These are phyloP conservation scores for Heteractis magnifica DNA, from an alignment of 92 coral and sea anemone genomes.

Conservation along the genomic window DNA sequence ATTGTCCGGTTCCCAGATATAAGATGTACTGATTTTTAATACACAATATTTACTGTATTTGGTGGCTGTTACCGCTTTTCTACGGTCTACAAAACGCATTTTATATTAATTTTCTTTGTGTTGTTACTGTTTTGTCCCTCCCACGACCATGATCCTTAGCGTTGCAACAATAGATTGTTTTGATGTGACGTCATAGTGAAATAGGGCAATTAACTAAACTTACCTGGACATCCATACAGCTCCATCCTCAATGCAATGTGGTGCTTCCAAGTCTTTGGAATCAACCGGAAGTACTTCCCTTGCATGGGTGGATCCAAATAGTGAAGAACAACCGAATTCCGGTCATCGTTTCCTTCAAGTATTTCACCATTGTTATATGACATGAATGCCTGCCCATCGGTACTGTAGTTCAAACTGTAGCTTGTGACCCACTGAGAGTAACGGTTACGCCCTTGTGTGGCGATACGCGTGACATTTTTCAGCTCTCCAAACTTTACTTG, in stretches of 20 bases:
- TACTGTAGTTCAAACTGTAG: background rate
- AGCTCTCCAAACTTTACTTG: background rate
- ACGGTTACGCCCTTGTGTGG: background rate
- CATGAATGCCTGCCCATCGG: too few species aligned
- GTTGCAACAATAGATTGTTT: too few species aligned
- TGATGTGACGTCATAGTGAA: too few species aligned
- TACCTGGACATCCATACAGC: background rate
- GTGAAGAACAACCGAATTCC: background rate
- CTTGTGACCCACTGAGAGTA: background rate
- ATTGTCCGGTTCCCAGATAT: too few species aligned
- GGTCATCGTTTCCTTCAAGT: background rate
- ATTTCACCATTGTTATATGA: background rate
- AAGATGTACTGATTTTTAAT: too few species aligned
- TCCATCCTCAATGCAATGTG: background rate
- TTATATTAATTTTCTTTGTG: too few species aligned
- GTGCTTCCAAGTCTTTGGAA: background rate
- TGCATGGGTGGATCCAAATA: background rate
- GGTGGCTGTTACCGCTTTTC: too few species aligned
- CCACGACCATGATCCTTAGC: too few species aligned
- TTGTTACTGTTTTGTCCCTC: too few species aligned
- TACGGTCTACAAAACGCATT: too few species aligned
- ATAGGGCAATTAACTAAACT: background rate
- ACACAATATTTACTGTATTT: too few species aligned
- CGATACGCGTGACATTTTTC: background rate
- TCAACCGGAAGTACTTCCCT: background rate